These are phyloP conservation scores for Sparidentex hasta DNA, from an alignment of 2,797 vertebrate genomes.

Conservation along the genomic window DNA sequence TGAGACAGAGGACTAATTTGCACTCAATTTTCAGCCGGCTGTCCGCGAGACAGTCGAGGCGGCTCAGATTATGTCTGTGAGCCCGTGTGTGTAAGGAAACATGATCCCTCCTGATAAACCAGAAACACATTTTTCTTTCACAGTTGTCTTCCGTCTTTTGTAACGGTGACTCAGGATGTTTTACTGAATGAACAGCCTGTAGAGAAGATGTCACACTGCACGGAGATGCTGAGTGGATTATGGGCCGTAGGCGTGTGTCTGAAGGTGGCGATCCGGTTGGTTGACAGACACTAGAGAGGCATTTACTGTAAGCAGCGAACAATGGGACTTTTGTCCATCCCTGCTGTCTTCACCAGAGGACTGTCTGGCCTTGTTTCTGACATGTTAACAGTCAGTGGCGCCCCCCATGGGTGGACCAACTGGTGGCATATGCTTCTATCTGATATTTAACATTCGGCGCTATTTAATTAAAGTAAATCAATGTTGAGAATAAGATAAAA, in stretches of 20 bases:
- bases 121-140: slow-evolving; percentile 24
- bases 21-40: slow-evolving; percentile 56
- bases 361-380: background rate
- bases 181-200: slow-evolving; percentile 31
- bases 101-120: slow-evolving; percentile 21
- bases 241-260: slow-evolving; percentile 5
- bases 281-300: background rate
- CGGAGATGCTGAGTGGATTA: background rate
- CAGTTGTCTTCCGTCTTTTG: slow-evolving; percentile 17
- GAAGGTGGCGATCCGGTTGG: slow-evolving; percentile 7
- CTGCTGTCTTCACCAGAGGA: background rate
- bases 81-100: background rate
- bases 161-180: slow-evolving; percentile 40
- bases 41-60: slow-evolving; percentile 10
- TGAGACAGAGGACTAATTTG: slow-evolving; percentile 66
- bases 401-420: too few species aligned
- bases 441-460: too few species aligned
- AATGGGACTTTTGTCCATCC: background rate
- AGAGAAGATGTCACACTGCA: slow-evolving; percentile 3
- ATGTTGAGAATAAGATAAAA: too few species aligned
- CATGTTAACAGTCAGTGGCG: background rate
- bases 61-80: slow-evolving; percentile 9
- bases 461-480: too few species aligned
- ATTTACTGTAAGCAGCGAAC: background rate
- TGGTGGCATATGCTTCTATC: too few species aligned